phyloP scores from a whole-genome alignment of 2,888 invertebrate genomes.

The Pollenia griseotomentosa region DNA sequence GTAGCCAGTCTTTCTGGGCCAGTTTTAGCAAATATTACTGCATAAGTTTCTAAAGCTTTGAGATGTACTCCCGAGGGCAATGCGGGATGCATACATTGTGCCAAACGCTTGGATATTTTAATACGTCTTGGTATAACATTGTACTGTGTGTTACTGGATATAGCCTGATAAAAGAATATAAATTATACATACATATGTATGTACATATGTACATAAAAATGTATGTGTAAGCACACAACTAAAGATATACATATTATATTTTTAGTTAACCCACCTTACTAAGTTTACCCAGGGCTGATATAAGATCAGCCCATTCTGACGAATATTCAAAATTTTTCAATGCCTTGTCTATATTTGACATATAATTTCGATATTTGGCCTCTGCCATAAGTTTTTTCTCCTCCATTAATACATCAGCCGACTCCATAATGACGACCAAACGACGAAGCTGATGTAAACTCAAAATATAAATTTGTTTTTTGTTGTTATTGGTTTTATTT shows the following conservation, averaged over 20 bases:
- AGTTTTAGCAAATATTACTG: conserved; percentile 94
- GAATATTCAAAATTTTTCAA: conserved; percentile 95
- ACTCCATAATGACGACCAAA: conserved; percentile 79
- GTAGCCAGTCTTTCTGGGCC: conserved; percentile 91
- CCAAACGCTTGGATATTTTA: conserved; percentile 94
- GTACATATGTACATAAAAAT: neutral
- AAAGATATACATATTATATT: conserved; percentile 11
- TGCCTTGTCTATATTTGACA: conserved; percentile 93
- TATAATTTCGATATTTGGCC: conserved; percentile 92
- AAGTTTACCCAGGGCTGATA: conserved; percentile 94
- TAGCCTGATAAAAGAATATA: conserved; percentile 86
- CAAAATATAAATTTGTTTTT: conserved; percentile 38
- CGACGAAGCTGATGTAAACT: conserved; percentile 34
- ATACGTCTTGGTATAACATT: conserved; percentile 93
- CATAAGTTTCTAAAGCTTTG: conserved; percentile 95
- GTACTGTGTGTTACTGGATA: conserved; percentile 91
- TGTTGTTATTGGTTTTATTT: conserved; percentile 19
- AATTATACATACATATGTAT: neutral
- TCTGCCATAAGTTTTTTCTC: conserved; percentile 93
- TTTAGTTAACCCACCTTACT: conserved; percentile 88
- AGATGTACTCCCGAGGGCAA: conserved; percentile 96
- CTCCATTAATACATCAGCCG: conserved; percentile 85
- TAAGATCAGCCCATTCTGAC: conserved; percentile 97
- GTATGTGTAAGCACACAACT: neutral
- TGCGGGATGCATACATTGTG: conserved; percentile 97